A percentile compares a stretch with the other conserved stretches of the same genome.
Evolutionary conservation across 1,140 invertebrate genomes (phyloP).

Genomic region (Eumeta japonica): DNA sequence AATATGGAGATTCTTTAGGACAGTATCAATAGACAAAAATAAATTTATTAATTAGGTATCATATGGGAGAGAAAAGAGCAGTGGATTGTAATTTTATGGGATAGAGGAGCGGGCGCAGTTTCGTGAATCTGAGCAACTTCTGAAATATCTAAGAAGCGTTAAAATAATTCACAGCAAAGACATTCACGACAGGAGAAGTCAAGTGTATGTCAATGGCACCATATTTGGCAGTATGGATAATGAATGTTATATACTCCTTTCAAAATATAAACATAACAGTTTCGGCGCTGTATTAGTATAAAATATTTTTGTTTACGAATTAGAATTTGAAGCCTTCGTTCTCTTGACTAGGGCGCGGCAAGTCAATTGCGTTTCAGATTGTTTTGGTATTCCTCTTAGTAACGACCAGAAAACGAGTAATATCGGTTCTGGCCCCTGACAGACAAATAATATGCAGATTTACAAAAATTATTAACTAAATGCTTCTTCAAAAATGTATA

Average conservation of each 20-base stretch:
- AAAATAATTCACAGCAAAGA: slow-evolving; percentile 4
- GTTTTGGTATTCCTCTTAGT: too few species aligned
- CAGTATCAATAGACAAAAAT: slow-evolving; percentile 20
- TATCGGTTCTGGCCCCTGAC: too few species aligned
- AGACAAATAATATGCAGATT: too few species aligned
- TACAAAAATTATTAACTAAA: slow-evolving; percentile 9
- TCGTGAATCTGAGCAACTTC: slow-evolving; percentile 12
- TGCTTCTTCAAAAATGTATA: slow-evolving; percentile 14
- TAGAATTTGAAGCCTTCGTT: too few species aligned
- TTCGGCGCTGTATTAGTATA: slow-evolving; percentile 7
- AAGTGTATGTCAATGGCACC: slow-evolving; percentile 10
- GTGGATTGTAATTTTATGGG: slow-evolving; percentile 22
- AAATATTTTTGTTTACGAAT: too few species aligned
- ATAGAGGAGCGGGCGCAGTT: slow-evolving; percentile 18
- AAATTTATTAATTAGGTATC: slow-evolving; percentile 17
- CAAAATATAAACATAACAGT: slow-evolving; percentile 8
- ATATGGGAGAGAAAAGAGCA: slow-evolving; percentile 11
- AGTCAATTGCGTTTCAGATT: too few species aligned
- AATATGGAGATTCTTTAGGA: too few species aligned
- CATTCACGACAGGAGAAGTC: background rate
- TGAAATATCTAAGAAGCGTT: slow-evolving; percentile 15
- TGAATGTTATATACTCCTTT: slow-evolving; percentile 14
- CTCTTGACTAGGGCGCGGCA: too few species aligned
- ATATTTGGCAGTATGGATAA: slow-evolving; percentile 6
- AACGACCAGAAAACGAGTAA: too few species aligned